A percentile compares a stretch with the other conserved stretches of the same genome.
Conservation (phyloP, 2,888 invertebrate genomes). For the Eupelmus urozonus region DNA sequence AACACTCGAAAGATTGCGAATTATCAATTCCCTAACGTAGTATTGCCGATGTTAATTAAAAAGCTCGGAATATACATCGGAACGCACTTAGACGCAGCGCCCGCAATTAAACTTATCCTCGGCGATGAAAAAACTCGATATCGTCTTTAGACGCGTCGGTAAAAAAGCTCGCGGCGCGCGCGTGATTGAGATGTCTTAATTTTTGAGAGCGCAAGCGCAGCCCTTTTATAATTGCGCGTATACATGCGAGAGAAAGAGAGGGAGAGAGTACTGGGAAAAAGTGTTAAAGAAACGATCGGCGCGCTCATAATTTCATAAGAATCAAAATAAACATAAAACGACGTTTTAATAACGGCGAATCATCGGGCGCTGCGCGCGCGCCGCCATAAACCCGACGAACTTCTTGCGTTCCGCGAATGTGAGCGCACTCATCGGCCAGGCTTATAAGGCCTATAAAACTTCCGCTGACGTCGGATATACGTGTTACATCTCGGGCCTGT, state of each 20-base stretch:
- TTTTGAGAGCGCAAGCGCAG: neutral
- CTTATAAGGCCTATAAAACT: neutral
- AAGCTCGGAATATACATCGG: no score
- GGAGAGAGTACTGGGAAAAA: neutral
- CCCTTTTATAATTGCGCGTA: neutral
- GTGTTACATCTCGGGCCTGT: no score
- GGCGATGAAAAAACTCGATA: no score
- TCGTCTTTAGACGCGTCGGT: no score
- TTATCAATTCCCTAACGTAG: no score
- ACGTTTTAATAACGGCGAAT: slow-evolving; percentile 39
- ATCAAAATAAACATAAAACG: slow-evolving; percentile 23
- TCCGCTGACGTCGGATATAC: no score
- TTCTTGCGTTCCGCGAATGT: slow-evolving; percentile 30
- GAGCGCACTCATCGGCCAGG: neutral
- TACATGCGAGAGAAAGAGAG: no score
- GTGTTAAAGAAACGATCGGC: slow-evolving; percentile 19
- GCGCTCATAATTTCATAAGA: slow-evolving; percentile 32
- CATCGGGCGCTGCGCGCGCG: neutral
- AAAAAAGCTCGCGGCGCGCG: no score
- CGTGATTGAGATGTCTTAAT: slow-evolving; percentile 36
- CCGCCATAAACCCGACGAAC: slow-evolving; percentile 29
- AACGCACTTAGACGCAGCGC: no score
- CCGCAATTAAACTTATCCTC: no score
- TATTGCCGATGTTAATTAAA: no score
- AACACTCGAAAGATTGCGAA: neutral